Evolutionary conservation across 2,113 vertebrate species (phyloP).

Genomic region (Corythornis vintsioides): DNA sequence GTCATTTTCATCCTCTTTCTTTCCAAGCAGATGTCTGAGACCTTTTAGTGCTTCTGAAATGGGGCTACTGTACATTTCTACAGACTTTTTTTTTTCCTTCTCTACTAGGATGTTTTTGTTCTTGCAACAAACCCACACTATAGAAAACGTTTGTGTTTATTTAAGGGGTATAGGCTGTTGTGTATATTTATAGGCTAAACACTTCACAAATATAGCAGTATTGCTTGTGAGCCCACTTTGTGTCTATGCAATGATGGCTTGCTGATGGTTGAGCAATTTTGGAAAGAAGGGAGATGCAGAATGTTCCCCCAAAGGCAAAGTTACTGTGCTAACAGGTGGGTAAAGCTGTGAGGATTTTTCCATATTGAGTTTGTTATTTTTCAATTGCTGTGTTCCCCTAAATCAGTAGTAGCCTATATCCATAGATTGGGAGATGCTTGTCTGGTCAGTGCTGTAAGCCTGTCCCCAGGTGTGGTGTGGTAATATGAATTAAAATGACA

Average conservation of each 20-base stretch:
- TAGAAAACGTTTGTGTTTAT: background rate
- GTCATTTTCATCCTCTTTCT: background rate
- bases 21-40: background rate
- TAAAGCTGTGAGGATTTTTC: background rate
- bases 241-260: rapidly evolving
- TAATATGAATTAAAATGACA: background rate
- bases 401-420: background rate
- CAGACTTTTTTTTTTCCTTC: background rate
- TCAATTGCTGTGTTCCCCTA: background rate
- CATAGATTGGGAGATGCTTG: background rate
- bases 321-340: background rate
- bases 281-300: background rate
- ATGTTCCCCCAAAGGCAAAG: background rate
- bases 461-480: background rate
- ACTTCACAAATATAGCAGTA: background rate
- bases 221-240: background rate
- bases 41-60: background rate
- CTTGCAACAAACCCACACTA: too few relatives aligned
- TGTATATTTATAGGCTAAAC: background rate
- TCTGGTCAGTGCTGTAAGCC: background rate
- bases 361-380: background rate
- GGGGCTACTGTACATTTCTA: background rate
- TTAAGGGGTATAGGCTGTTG: background rate
- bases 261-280: background rate
- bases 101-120: too few relatives aligned